phyloP scores from a whole-genome alignment of 2,888 invertebrate species.

The Oscheius sp. region DNA sequence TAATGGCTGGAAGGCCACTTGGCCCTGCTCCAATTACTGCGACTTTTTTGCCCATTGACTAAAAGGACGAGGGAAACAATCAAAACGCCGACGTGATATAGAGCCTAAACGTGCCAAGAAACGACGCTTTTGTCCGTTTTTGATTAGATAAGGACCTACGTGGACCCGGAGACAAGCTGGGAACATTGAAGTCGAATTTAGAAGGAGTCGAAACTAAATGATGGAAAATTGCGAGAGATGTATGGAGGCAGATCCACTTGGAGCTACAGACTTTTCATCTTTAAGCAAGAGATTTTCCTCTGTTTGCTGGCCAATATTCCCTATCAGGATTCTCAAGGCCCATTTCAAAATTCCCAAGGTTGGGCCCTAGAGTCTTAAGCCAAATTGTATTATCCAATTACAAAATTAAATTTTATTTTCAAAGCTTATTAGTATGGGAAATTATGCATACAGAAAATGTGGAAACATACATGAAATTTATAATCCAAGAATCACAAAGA shows the following conservation, averaged over 20 bases:
- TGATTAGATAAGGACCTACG: conserved; percentile 21
- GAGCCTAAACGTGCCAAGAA: conserved; percentile 15
- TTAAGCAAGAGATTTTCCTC: too few relatives aligned
- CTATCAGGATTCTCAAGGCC: too few relatives aligned
- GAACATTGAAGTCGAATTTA: background rate
- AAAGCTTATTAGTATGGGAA: too few relatives aligned
- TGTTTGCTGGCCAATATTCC: too few relatives aligned
- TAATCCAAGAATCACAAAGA: too few relatives aligned
- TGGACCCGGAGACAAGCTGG: conserved; percentile 15
- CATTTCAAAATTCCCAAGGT: too few relatives aligned
- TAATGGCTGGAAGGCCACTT: conserved; percentile 28
- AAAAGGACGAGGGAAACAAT: background rate
- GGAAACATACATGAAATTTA: too few relatives aligned
- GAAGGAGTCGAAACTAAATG: background rate
- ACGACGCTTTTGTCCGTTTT: background rate
- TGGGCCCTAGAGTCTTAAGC: too few relatives aligned
- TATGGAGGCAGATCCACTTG: background rate
- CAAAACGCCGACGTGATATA: background rate
- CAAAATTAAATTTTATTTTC: too few relatives aligned
- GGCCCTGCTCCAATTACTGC: conserved; percentile 30
- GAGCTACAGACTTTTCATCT: too few relatives aligned
- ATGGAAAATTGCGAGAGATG: background rate
- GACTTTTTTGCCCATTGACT: conserved; percentile 10
- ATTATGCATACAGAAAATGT: too few relatives aligned
- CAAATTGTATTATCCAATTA: too few relatives aligned